Evolutionary conservation across 2,888 invertebrate genomes (phyloP).

Genomic region (Pachliopta kotzebuea): DNA sequence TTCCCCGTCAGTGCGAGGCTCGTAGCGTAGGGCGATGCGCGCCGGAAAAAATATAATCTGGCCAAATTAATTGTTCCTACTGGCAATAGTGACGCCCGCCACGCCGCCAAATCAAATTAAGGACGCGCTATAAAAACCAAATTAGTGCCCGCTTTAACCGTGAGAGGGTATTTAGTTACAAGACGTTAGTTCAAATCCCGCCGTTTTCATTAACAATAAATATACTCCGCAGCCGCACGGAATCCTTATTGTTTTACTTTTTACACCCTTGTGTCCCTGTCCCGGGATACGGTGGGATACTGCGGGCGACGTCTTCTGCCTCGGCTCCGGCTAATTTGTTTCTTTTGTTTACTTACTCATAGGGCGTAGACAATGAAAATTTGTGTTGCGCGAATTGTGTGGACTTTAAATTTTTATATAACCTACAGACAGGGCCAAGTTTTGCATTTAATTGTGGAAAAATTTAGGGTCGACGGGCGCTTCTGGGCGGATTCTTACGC

Average conservation of each 20-base stretch:
- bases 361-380: slow-evolving; percentile 76
- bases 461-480: slow-evolving; percentile 74
- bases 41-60: slow-evolving; percentile 79
- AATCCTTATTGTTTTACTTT: slow-evolving; percentile 81
- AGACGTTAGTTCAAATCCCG: slow-evolving; percentile 81
- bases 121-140: slow-evolving; percentile 81
- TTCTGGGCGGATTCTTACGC: slow-evolving; percentile 77
- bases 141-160: slow-evolving; percentile 81
- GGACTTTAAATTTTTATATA: slow-evolving; percentile 78
- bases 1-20: slow-evolving; percentile 69
- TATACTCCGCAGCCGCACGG: slow-evolving; percentile 75
- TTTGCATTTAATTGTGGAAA: slow-evolving; percentile 79
- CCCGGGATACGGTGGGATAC: slow-evolving; percentile 63
- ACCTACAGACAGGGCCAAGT: slow-evolving; percentile 67
- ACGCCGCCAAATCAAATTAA: slow-evolving; percentile 82
- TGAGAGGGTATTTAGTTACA: slow-evolving; percentile 81
- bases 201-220: slow-evolving; percentile 82
- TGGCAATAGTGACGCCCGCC: slow-evolving; percentile 75
- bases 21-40: slow-evolving; percentile 49
- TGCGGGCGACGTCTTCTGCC: slow-evolving; percentile 64
- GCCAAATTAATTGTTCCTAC: slow-evolving; percentile 79
- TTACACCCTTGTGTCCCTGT: slow-evolving; percentile 80
- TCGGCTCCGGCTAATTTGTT: slow-evolving; percentile 72
- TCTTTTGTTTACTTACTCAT: slow-evolving; percentile 77
- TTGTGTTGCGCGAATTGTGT: slow-evolving; percentile 80